These are phyloP conservation scores for Cnemophilus loriae DNA, from an alignment of 2,113 vertebrate species.

Conservation along the genomic window DNA sequence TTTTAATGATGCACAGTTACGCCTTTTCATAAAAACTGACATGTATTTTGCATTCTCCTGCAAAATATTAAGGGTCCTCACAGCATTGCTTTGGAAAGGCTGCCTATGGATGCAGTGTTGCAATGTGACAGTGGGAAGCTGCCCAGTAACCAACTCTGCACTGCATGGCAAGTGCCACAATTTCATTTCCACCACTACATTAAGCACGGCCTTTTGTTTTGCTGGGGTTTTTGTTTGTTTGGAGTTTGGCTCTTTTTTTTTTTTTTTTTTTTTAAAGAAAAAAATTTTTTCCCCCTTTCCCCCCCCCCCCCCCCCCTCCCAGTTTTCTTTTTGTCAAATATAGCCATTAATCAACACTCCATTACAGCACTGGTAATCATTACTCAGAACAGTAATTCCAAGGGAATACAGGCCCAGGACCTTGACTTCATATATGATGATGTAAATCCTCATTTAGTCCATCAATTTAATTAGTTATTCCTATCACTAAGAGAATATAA, in stretches of 20 bases:
- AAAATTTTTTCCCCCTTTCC: background rate
- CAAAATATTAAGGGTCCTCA: background rate
- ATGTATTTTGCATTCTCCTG: background rate
- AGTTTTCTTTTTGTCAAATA: background rate
- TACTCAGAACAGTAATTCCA: background rate
- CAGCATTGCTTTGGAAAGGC: background rate
- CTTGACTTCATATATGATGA: background rate
- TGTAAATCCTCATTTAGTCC: background rate
- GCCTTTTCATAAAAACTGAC: background rate
- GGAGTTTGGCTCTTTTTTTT: background rate
- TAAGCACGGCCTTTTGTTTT: background rate
- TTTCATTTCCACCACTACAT: background rate
- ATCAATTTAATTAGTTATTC: background rate
- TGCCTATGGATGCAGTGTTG: background rate
- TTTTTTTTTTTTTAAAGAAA: background rate
- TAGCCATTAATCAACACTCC: background rate
- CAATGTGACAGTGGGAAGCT: background rate
- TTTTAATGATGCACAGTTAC: background rate
- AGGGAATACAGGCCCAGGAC: background rate
- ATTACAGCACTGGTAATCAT: background rate
- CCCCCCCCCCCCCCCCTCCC: rapidly evolving
- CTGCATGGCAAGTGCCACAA: background rate
- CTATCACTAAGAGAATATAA: background rate
- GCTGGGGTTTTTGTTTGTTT: background rate
- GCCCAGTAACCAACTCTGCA: background rate